Base-by-base conservation (phyloP, 2,113 vertebrate species). In the Candoia aspera region DNA sequence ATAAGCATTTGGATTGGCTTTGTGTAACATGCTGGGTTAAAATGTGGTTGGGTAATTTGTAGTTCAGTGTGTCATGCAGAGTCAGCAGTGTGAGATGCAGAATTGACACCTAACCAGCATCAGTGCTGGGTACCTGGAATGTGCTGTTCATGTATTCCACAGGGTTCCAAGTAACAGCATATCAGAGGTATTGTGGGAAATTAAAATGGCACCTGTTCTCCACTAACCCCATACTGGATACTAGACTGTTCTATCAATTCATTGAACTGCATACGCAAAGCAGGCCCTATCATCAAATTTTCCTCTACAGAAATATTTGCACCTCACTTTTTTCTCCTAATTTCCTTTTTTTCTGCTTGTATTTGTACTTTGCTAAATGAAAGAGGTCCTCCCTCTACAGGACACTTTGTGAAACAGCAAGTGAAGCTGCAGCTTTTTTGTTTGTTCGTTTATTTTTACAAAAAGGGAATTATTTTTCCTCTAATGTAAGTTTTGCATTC, bases 341-440 rank as follows among this genome's bases (percentile, higher is more conserved):
- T 90, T 54, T 37, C 49, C 46, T n/a, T 2, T 21, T 86, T 68
- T 55, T 13, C 53, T 64, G 29, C 26, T 68, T 54, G 59, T 17
- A 57, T 83, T 64, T n/a, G 26, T 84, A 91, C 87, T 29, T n/a
- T 86, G 46, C 64, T 59, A 88, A 88, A 83, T 84, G 92, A 90
- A 87, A 93, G 68, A 84, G 33, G 6, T n/a, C 0, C 11, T 87
- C 68, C 49, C 49, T 88, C 87, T 91, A 26, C 84, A 90, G 68
- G 55, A n/a, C 55, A 62, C 15, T 62, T 19, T 4, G 6, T 26
- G n/a, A 54, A 60, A 29, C 37, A 62, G 64, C 42, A 24, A 23
- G 23, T 23, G 24, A 60, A 60, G 23, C 8, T 60, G 59, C 59
- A 24, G 24, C 59, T 60, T 60, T 60, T 60, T 60, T 8, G 17